A percentile compares a stretch with the other conserved stretches of the same genome.
These are phyloP conservation scores for Python bivittatus DNA, from an alignment of 2,113 vertebrate genomes.

Conservation along the genomic window DNA sequence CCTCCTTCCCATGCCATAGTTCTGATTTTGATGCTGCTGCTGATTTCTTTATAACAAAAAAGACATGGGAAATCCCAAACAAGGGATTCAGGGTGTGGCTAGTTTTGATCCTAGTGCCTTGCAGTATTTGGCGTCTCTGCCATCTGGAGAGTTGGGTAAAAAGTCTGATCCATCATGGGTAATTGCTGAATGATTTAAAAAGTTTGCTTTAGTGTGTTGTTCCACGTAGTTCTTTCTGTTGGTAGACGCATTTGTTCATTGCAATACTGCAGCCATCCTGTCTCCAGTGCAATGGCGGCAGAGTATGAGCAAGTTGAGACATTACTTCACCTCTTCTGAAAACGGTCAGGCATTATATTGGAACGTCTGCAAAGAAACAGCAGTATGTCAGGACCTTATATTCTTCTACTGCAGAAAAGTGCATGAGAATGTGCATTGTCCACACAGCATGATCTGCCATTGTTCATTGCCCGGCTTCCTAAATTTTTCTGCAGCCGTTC, in stretches of 20 bases:
- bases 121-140: too few relatives aligned
- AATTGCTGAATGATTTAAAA: not conserved
- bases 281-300: not conserved
- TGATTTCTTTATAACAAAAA: too few relatives aligned
- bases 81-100: too few relatives aligned
- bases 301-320: constrained; percentile 6
- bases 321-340: not conserved
- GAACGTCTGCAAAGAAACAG: not conserved
- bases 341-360: not conserved
- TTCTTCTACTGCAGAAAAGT: not conserved
- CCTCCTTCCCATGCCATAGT: not conserved
- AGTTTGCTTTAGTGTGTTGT: not conserved
- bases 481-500: not conserved
- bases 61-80: too few relatives aligned
- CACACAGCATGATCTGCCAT: not conserved
- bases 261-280: not conserved
- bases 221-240: not conserved
- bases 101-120: too few relatives aligned
- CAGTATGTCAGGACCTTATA: not conserved
- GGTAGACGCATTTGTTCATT: not conserved
- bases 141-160: too few relatives aligned
- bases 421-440: not conserved
- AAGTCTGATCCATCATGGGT: too few relatives aligned
- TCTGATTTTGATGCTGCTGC: not conserved
- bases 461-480: not conserved